phyloP scores from a whole-genome alignment of 2,113 vertebrate genomes.

The Cinclus cinclus region DNA sequence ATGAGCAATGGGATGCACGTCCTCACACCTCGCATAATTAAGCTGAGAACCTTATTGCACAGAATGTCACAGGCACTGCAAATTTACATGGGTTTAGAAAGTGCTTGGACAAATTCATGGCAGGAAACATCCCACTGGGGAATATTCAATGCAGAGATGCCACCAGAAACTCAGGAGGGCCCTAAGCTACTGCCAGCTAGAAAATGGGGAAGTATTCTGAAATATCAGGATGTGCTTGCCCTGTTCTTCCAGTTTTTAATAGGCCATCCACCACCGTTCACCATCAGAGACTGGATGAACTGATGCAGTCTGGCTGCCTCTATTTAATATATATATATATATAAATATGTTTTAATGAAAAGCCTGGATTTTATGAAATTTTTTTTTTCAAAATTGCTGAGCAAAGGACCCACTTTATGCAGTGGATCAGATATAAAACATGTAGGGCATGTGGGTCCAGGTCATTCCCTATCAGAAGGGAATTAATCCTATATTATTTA shows the following conservation, averaged over 20 bases:
- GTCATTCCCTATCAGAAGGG: not conserved
- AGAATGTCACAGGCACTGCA: not conserved
- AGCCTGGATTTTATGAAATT: not conserved
- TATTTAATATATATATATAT: not conserved
- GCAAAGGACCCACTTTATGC: not conserved
- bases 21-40: not conserved
- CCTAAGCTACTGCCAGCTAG: not conserved
- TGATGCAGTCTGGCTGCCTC: not conserved
- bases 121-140: not conserved
- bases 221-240: not conserved
- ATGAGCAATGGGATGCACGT: not conserved
- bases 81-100: constrained; percentile 12
- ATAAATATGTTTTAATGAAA: not conserved
- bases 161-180: not conserved
- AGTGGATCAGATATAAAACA: not conserved
- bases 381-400: not conserved
- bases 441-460: fast-evolving
- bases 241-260: not conserved
- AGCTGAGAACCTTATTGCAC: not conserved
- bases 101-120: not conserved
- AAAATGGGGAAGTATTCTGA: not conserved
- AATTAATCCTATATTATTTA: not conserved
- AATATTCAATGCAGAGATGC: not conserved
- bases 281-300: not conserved
- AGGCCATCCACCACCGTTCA: not conserved